These are phyloP conservation scores for Rhagologus leucostigma DNA, from an alignment of 2,113 vertebrate species.

Conservation along the genomic window DNA sequence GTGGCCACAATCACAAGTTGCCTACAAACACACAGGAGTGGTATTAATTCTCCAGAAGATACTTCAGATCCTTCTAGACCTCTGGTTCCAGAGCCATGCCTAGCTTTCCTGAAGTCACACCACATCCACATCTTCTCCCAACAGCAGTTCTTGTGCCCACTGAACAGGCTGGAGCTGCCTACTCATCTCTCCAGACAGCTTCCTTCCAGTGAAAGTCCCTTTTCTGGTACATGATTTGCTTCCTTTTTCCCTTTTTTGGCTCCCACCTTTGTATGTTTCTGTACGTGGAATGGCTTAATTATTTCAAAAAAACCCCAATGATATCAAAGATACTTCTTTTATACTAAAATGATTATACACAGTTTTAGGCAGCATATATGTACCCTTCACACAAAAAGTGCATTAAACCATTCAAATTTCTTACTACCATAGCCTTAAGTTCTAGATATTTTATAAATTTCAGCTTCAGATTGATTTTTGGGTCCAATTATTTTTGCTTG, in stretches of 20 bases:
- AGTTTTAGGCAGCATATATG: neutral
- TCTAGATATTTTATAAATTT: neutral
- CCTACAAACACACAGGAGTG: neutral
- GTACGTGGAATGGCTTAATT: neutral
- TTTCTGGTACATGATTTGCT: neutral
- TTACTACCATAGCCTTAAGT: neutral
- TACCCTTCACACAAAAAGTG: neutral
- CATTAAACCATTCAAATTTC: neutral
- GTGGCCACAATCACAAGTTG: neutral
- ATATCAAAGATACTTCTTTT: neutral
- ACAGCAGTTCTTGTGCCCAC: neutral
- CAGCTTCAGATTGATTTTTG: neutral
- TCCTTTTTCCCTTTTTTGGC: neutral
- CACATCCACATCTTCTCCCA: neutral
- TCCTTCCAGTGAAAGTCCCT: neutral
- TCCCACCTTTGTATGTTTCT: neutral
- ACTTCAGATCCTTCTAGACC: neutral
- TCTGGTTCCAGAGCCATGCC: neutral
- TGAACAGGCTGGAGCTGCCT: neutral
- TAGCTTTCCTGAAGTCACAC: neutral
- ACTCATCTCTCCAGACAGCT: neutral
- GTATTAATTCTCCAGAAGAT: neutral
- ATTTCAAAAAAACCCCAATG: neutral
- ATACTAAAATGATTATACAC: neutral
- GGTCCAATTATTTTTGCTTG: neutral